These are phyloP conservation scores for Tenrec ecaudatus DNA, from an alignment of 2,113 vertebrate species.

Conservation along the genomic window DNA sequence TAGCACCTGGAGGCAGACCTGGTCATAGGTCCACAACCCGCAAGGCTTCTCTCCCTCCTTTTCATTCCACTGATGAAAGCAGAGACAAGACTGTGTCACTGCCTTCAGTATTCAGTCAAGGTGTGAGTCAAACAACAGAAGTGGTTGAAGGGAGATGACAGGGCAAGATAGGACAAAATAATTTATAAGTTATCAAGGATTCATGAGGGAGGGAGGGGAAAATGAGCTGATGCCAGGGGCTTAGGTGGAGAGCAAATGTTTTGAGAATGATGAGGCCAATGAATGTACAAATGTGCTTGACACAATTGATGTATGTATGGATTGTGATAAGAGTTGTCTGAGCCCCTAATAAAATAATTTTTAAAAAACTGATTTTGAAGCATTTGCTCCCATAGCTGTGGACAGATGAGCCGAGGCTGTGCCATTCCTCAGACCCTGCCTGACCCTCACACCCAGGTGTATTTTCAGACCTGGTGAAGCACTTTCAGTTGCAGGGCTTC, in stretches of 20 bases:
- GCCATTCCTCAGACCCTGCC: slow-evolving; percentile 55
- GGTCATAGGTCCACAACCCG: not conserved
- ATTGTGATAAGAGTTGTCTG: too few relatives aligned
- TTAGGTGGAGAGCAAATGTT: too few relatives aligned
- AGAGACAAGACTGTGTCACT: slow-evolving; percentile 29
- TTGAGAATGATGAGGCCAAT: too few relatives aligned
- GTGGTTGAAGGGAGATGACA: too few relatives aligned
- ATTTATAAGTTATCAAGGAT: too few relatives aligned
- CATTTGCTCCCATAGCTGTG: slow-evolving; percentile 21
- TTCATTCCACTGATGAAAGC: slow-evolving; percentile 40
- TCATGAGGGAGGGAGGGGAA: too few relatives aligned
- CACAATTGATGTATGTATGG: too few relatives aligned
- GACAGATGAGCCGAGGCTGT: slow-evolving; percentile 50
- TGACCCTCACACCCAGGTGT: slow-evolving; percentile 24
- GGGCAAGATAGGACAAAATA: too few relatives aligned
- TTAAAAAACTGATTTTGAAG: slow-evolving; percentile 52
- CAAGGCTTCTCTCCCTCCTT: not conserved
- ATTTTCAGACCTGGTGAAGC: slow-evolving; percentile 38
- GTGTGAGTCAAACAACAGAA: not conserved
- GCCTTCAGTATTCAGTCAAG: slow-evolving; percentile 34
- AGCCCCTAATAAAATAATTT: too few relatives aligned
- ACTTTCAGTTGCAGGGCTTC: slow-evolving; percentile 49
- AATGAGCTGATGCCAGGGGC: too few relatives aligned
- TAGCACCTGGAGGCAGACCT: slow-evolving; percentile 8
- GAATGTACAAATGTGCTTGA: too few relatives aligned